Base-by-base conservation (phyloP, 1,140 invertebrate species). In the Sycophila sp. region DNA sequence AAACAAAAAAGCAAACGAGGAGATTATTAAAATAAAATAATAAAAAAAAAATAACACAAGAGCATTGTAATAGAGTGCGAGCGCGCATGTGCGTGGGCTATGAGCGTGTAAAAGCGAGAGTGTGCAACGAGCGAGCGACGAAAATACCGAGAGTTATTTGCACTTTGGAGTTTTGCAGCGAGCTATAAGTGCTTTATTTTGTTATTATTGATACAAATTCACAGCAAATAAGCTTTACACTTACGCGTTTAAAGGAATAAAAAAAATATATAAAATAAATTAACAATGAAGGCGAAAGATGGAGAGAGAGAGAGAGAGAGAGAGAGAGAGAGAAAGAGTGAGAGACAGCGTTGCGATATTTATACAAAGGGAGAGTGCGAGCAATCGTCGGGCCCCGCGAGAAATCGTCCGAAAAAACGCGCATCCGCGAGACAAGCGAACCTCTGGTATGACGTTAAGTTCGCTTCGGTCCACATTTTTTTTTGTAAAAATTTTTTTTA, bases 141-240 rank as follows among this genome's bases (percentile, higher is more conserved):
- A 10, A 68, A 55, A 68, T 59, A 38, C 38, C 45, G 56, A 38
- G 56, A 68, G 56, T 69, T 60, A 68, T 69, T 69, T 69, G 68
- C 59, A 69, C 68, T 69, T 69, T 69, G 68, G 30, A 69, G 68
- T 69, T 69, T 63, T 63, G 59, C 68, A 69, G 58, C 49, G 28
- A 69, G 68, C 68, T 69, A 49, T 49, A 69, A 69, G 68, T 69
- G 68, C 68, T 63, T 69, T 63, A 63, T 69, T 69, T 69, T 69
- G 59, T 69, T 69, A 69, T 69, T 69, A 69, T 69, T 69, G 58
- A 69, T 69, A 63, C 67, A 69, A 62, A 55, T 56, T 69, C 49
- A 63, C 68, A 63, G 59, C 59, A 69, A 69, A 69, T 69, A 55
- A 69, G 68, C 68, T 69, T 69, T 63, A 69, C 47, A 69, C 59